Conservation (phyloP, 1,140 invertebrate species). For the Danaus plexippus region DNA sequence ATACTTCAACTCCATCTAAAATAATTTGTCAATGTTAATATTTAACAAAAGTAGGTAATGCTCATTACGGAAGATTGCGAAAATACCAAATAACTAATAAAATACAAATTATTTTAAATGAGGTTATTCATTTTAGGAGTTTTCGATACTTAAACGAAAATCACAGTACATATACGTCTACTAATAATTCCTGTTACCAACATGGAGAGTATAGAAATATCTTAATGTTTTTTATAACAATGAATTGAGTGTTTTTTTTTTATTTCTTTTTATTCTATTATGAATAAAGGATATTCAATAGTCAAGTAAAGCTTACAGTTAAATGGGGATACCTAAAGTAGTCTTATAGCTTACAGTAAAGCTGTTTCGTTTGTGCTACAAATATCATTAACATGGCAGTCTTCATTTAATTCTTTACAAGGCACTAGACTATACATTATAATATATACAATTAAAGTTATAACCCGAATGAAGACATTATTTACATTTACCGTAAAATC, state of each 20-base stretch:
- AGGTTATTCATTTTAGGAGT: conserved; percentile 15
- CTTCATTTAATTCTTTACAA: conserved; percentile 68
- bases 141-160: conserved; percentile 49
- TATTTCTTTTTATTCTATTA: conserved; percentile 28
- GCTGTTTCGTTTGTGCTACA: conserved; percentile 59
- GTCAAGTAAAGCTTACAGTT: conserved; percentile 22
- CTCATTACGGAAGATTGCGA: conserved; percentile 4
- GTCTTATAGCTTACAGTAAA: conserved; percentile 67
- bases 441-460: conserved; percentile 64
- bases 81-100: conserved; percentile 1
- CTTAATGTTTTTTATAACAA: conserved; percentile 1
- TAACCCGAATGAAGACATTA: conserved; percentile 64
- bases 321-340: conserved; percentile 42
- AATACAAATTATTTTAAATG: conserved; percentile 24
- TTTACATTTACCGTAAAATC: conserved; percentile 72
- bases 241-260: conserved; percentile 2
- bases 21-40: conserved; percentile 21
- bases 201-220: conserved; percentile 13
- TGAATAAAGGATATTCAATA: conserved; percentile 14
- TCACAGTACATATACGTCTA: conserved; percentile 43
- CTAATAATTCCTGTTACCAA: conserved; percentile 18
- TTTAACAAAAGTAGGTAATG: conserved; percentile 10
- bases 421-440: conserved; percentile 51
- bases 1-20: conserved; percentile 22
- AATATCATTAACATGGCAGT: conserved; percentile 71